A percentile compares a stretch with the other conserved stretches of the same genome.
Evolutionary conservation across 2,888 invertebrate species (phyloP).

Genomic region (Germaria angustata): DNA sequence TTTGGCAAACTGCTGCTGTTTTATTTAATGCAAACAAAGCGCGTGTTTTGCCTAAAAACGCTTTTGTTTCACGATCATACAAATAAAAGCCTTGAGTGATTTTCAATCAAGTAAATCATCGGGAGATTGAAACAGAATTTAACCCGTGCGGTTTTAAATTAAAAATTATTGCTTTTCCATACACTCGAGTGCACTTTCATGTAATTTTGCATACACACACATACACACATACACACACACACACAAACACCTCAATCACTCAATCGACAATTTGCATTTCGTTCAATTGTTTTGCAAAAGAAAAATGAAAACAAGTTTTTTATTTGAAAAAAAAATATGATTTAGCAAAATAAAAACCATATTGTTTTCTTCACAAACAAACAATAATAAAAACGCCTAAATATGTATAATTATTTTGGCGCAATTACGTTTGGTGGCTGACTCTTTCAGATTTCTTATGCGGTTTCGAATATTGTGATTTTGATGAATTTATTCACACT

Average conservation of each 20-base stretch:
- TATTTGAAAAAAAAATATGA: background rate
- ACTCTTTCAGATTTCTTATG: constrained; percentile 12
- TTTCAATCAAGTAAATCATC: constrained; percentile 54
- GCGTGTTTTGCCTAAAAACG: constrained; percentile 60
- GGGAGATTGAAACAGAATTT: constrained; percentile 29
- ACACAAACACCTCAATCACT: constrained; percentile 38
- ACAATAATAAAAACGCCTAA: constrained; percentile 5
- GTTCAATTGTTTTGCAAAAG: constrained; percentile 4
- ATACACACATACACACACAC: constrained; percentile 22
- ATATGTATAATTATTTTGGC: constrained; percentile 40
- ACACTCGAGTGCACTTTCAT: constrained; percentile 71
- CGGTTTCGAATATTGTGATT: constrained; percentile 25
- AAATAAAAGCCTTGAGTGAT: constrained; percentile 43
- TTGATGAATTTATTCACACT: constrained; percentile 51
- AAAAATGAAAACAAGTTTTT: background rate
- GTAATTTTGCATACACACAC: constrained; percentile 36
- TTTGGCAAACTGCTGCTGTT: constrained; percentile 50
- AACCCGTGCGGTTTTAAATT: constrained; percentile 68
- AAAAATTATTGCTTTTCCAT: constrained; percentile 65
- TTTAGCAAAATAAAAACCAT: constrained; percentile 35
- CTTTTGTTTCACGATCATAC: constrained; percentile 15
- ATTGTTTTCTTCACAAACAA: constrained; percentile 50
- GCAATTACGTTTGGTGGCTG: constrained; percentile 50
- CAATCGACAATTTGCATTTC: constrained; percentile 19
- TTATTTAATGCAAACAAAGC: constrained; percentile 65